Conservation (phyloP, 2,888 invertebrate genomes). For the Phortica magna region DNA sequence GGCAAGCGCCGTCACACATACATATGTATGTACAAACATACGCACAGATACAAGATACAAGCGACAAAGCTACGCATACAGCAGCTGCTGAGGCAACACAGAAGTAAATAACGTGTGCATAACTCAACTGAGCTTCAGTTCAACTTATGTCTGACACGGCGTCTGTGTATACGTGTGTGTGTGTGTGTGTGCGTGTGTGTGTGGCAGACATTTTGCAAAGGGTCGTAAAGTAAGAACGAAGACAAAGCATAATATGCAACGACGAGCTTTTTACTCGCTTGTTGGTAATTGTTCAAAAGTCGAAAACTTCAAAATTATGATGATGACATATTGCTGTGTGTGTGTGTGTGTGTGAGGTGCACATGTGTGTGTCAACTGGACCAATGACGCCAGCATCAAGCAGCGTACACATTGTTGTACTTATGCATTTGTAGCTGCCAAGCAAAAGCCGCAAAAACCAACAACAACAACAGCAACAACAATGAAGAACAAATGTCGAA, state of each 20-base stretch:
- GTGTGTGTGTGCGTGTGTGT: background rate
- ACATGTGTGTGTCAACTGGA: background rate
- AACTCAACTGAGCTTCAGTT: conserved; percentile 8
- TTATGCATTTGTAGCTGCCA: background rate
- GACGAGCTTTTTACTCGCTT: background rate
- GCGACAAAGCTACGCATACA: background rate
- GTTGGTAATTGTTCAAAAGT: conserved; percentile 6
- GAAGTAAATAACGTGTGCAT: background rate
- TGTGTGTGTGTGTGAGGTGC: background rate
- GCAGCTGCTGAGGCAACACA: background rate
- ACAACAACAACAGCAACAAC: background rate
- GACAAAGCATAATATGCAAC: conserved; percentile 12
- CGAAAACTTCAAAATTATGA: background rate
- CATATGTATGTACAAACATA: too few relatives aligned
- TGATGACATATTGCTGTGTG: background rate
- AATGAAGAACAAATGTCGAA: too few relatives aligned
- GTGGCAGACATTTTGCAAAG: too few relatives aligned
- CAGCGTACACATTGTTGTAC: too few relatives aligned
- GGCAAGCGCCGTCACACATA: background rate
- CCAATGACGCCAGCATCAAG: too few relatives aligned
- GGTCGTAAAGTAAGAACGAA: background rate
- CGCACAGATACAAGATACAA: background rate
- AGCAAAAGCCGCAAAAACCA: background rate
- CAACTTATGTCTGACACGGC: background rate
- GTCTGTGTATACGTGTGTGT: background rate